Base-by-base conservation (phyloP, 2,888 invertebrate species). In the Plebejus anna region DNA sequence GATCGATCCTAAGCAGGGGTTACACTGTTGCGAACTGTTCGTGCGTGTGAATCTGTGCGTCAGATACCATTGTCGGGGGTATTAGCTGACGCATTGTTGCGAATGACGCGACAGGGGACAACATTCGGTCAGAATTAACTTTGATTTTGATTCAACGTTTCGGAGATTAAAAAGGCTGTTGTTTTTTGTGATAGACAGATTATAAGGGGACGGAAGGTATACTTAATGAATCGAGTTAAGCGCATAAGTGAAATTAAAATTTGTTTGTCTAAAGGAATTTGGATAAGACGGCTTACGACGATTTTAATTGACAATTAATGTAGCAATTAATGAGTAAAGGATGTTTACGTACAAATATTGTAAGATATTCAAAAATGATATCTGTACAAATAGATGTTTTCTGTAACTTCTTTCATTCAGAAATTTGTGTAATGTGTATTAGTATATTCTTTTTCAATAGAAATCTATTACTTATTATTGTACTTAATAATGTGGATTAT, bases 21-120 rank as follows among this genome's bases (percentile, higher is more conserved):
- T 81, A 83, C 85, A 87, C 83, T 82, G 83, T 82, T 78, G 83
- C 84, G 82, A 84, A 81, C 81, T 82, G 83, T 80, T 81, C 85
- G 85, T 84, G 88, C 88, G 89, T 87, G 87, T 85, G 87, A 85
- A 84, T 85, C 84, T 80, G 81, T 84, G 81, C 84, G 83, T 82
- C 86, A 81, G 84, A 83, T 80, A 79, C 86, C 82, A 87, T 87
- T 88, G 88, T 89, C 82, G 81, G 80, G 82, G 84, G 87, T 82
- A 86, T 88, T 85, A 85, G 84, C 84, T 86, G 87, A 88, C 85
- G 87, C 85, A 84, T 84, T 83, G 84, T 83, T 80, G 82, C 79
- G 81, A 81, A 80, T 81, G 83, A 81, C 79, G 78, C 76, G 71
- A 76, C 75, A 75, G 75, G 78, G 80, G 80, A 77, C 76, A 71